Conservation (phyloP, 2,888 invertebrate species). For the Tethea ocularis region DNA sequence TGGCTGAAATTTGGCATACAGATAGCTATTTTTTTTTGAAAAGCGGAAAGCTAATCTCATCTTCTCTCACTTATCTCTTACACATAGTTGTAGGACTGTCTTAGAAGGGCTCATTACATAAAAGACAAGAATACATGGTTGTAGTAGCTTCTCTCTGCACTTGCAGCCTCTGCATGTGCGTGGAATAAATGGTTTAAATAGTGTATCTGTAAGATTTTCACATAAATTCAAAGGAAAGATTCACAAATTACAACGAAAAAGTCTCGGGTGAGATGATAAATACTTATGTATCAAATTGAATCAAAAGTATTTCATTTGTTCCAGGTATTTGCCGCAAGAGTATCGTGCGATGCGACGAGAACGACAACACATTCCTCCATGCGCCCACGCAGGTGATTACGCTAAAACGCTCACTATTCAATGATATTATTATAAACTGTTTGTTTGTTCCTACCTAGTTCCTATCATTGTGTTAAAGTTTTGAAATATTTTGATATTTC, state of each 20-base stretch:
- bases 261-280: background rate
- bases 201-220: too few relatives aligned
- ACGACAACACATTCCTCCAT: conserved; percentile 69
- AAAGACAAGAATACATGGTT: too few relatives aligned
- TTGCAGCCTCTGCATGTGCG: too few relatives aligned
- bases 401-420: conserved; percentile 25
- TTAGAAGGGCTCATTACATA: too few relatives aligned
- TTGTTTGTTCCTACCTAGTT: background rate
- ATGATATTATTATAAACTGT: background rate
- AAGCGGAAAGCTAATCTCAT: too few relatives aligned
- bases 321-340: conserved; percentile 61
- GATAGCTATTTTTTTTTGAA: too few relatives aligned
- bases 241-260: background rate
- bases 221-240: too few relatives aligned
- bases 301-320: conserved; percentile 22
- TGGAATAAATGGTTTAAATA: too few relatives aligned
- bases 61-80: too few relatives aligned
- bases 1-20: too few relatives aligned
- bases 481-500: background rate
- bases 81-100: too few relatives aligned
- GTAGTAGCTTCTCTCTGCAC: too few relatives aligned
- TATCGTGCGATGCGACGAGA: conserved; percentile 60
- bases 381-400: conserved; percentile 69
- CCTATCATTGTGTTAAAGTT: background rate
- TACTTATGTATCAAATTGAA: background rate